Evolutionary conservation across 2,888 invertebrate species (phyloP), one percentile per base, ranked within the genome.

Genomic region (Hartigia nigra): DNA sequence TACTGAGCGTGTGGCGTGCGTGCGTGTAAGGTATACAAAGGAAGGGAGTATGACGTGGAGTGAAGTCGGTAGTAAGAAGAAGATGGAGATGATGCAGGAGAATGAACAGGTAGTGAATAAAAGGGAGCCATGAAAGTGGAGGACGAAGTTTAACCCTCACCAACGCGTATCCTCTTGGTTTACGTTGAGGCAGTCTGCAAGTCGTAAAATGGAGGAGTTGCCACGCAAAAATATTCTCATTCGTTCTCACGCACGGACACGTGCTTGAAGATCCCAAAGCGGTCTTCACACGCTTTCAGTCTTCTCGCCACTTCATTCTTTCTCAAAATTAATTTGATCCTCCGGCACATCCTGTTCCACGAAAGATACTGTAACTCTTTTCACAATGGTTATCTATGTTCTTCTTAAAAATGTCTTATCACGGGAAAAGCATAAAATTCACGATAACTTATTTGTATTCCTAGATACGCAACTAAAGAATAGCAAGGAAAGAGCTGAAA

Each of bases 181-280:
- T 72, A 14, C 72, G 72, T 31, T 12, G 72, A 72, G 31, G 12
- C 72, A 72, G 72, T 72, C 72, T 72, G 72, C 72, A 34, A 72
- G 72, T 72, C 72, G 72, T 72, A 72, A 72, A 72, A 72, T 23
- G 72, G 31, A 72, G 72, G 31, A 72, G 31, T 34, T 34, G 72
- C 72, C 72, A 72, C 72, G 72, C 72, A 72, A 72, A 72, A 72
- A 31, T 72, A 72, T 34, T 34, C 72, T 72, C 32, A 72, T 23
- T 9, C 72, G 14, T 55, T 55, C 72, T 31, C 72, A 72, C 72
- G 72, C 5, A 72, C 11, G 72, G 72, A 34, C 72, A 34, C 72
- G 72, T 34, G 72, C 31, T 72, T 11, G 72, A 34, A 32, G 72
- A 72, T 72, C 34, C 31, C 72, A 34, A 72, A 72, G 32, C 4